These are phyloP conservation scores for Ormia ochracea DNA, from an alignment of 2,888 invertebrate species.

Conservation along the genomic window DNA sequence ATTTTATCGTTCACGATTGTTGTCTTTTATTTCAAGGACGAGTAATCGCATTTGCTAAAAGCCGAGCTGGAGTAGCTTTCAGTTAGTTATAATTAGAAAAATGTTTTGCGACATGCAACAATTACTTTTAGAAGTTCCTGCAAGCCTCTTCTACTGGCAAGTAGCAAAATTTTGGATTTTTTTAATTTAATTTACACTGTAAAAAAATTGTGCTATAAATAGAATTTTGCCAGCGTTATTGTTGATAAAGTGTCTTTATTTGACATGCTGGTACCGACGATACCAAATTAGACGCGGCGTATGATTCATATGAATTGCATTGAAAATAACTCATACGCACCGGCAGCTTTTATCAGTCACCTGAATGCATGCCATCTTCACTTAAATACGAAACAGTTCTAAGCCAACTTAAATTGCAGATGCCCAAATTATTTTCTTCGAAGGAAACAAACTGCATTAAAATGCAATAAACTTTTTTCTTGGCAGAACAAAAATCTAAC, in stretches of 20 bases:
- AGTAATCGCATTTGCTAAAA: too few relatives aligned
- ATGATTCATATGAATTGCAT: too few relatives aligned
- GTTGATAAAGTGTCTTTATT: too few relatives aligned
- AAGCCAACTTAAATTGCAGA: too few relatives aligned
- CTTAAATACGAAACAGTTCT: slow-evolving; percentile 4
- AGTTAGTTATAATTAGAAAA: slow-evolving; percentile 59
- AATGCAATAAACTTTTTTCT: slow-evolving; percentile 32
- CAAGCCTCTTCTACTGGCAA: background rate
- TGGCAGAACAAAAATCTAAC: background rate
- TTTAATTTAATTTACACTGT: background rate
- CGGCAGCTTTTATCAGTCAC: too few relatives aligned
- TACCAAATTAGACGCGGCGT: too few relatives aligned
- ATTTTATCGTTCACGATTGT: background rate
- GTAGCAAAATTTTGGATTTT: slow-evolving; percentile 15
- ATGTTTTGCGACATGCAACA: slow-evolving; percentile 49
- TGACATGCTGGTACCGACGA: too few relatives aligned
- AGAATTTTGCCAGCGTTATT: too few relatives aligned
- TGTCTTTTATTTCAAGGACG: too few relatives aligned
- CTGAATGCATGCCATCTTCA: too few relatives aligned
- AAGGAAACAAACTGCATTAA: slow-evolving; percentile 37
- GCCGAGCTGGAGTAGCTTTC: slow-evolving; percentile 46
- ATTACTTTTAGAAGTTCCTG: slow-evolving; percentile 2
- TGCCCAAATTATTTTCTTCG: slow-evolving; percentile 39
- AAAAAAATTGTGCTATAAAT: too few relatives aligned
- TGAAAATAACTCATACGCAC: too few relatives aligned